Conservation (phyloP, 2,113 vertebrate genomes). For the Pseudorectes ferrugineus region DNA sequence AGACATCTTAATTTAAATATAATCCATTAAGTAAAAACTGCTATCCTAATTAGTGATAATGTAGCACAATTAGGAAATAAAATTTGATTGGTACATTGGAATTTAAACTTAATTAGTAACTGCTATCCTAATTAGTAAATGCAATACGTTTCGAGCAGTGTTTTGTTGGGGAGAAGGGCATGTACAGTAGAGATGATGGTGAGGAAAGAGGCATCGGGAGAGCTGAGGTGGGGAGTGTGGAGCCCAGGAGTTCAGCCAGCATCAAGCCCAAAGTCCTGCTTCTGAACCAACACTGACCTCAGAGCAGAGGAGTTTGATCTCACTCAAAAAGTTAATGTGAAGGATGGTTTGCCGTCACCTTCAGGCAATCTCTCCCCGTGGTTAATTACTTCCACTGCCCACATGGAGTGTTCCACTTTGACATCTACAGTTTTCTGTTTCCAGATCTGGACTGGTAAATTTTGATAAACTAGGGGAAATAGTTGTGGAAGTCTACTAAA, state of each 20-base stretch:
- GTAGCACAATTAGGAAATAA: constrained; percentile 70
- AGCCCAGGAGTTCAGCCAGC: background rate
- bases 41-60: constrained; percentile 69
- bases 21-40: constrained; percentile 70
- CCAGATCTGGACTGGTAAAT: background rate
- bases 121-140: constrained; percentile 65
- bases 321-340: fast-evolving
- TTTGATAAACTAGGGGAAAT: background rate
- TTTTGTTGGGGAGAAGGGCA: constrained; percentile 12
- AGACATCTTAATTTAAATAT: constrained; percentile 66
- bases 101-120: constrained; percentile 65
- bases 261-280: background rate
- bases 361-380: background rate
- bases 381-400: background rate
- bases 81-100: constrained; percentile 68
- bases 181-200: background rate
- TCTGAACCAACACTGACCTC: background rate
- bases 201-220: background rate
- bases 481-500: background rate
- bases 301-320: background rate
- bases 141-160: background rate
- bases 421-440: background rate
- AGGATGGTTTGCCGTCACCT: background rate
- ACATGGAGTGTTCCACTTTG: background rate
- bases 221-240: background rate